phyloP scores from a whole-genome alignment of 2,888 invertebrate species.

The Boloria selene region DNA sequence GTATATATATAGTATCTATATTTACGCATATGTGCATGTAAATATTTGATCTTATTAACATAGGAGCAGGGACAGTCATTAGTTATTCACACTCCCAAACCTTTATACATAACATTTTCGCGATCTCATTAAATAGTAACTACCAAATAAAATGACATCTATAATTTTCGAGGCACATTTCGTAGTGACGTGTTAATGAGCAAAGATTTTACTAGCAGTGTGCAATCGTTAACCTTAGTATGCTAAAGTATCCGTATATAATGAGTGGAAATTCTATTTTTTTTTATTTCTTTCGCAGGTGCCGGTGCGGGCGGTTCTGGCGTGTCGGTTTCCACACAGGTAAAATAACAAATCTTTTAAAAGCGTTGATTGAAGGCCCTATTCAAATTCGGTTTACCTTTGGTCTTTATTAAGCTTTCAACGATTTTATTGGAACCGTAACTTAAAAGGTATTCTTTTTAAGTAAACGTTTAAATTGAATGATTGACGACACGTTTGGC shows the following conservation, averaged over 20 bases:
- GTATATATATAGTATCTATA: too few relatives aligned
- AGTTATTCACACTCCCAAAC: too few relatives aligned
- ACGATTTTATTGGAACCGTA: conserved; percentile 12
- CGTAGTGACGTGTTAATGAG: conserved; percentile 9
- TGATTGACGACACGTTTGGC: too few relatives aligned
- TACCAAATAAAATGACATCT: background rate
- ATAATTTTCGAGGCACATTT: conserved; percentile 1
- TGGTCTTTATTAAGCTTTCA: conserved; percentile 12
- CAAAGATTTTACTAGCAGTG: conserved; percentile 4
- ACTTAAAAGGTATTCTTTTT: conserved; percentile 1
- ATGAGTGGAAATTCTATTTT: conserved; percentile 19
- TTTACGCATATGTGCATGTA: too few relatives aligned
- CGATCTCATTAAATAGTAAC: background rate
- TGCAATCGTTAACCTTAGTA: conserved; percentile 5
- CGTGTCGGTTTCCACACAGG: conserved; percentile 78
- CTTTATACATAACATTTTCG: background rate
- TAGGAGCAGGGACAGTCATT: too few relatives aligned
- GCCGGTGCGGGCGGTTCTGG: conserved; percentile 61
- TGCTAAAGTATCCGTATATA: conserved; percentile 3
- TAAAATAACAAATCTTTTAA: conserved; percentile 42
- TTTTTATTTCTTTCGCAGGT: conserved; percentile 57
- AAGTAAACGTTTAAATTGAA: conserved; percentile 3
- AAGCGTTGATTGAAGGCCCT: conserved; percentile 14
- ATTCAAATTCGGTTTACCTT: conserved; percentile 14
- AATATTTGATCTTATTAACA: too few relatives aligned